Evolutionary conservation across 2,113 vertebrate genomes (phyloP).

Genomic region (Protobothrops flavoviridis): DNA sequence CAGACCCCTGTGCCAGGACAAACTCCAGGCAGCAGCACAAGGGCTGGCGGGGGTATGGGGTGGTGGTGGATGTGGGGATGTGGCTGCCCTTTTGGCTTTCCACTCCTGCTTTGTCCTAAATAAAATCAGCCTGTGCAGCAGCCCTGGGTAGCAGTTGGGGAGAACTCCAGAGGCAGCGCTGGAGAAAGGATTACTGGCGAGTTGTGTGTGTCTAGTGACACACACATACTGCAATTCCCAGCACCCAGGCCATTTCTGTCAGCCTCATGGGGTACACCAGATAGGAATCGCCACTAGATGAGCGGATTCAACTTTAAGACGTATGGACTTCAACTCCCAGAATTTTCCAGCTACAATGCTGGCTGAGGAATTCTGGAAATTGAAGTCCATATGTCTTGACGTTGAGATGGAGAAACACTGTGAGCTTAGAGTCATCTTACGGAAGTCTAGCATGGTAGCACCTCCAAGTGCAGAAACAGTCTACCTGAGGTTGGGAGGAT

Average conservation of each 20-base stretch:
- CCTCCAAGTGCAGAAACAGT: not conserved
- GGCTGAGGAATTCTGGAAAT: not conserved
- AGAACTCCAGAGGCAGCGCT: not conserved
- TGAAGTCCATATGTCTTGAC: not conserved
- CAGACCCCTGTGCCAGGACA: slow-evolving; percentile 40
- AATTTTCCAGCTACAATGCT: not conserved
- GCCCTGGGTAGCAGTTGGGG: not conserved
- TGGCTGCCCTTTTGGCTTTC: not conserved
- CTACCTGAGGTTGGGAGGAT: not conserved
- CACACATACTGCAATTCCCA: not conserved
- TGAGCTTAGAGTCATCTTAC: not conserved
- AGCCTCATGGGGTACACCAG: not conserved
- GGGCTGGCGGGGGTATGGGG: not conserved
- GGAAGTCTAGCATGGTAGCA: not conserved
- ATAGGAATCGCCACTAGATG: not conserved
- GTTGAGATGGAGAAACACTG: not conserved
- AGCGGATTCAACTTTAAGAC: not conserved
- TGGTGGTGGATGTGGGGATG: not conserved
- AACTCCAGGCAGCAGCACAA: slow-evolving; percentile 19
- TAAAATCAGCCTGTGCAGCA: not conserved
- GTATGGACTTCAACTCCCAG: not conserved
- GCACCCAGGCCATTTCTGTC: not conserved
- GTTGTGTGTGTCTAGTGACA: not conserved
- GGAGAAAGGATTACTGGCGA: not conserved
- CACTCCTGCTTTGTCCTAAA: not conserved